Base-by-base conservation (phyloP, 1,140 invertebrate genomes). In the Drosophila suzukii region DNA sequence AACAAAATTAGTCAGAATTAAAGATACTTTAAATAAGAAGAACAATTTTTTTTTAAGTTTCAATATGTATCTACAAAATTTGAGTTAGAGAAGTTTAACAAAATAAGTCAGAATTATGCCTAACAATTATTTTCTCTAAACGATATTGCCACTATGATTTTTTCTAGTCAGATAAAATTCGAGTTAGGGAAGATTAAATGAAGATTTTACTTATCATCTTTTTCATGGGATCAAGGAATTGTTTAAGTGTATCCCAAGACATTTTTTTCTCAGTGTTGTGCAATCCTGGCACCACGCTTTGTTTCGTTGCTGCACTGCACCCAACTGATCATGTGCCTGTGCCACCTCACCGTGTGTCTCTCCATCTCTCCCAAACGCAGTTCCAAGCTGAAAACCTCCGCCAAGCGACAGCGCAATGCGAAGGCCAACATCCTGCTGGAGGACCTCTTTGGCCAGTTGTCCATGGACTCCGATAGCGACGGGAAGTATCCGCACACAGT, bases 401-500 rank as follows among this genome's bases (percentile, higher is more conserved):
- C 83, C 51, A 92, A 91, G 53, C 71, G 76, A 1, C 84, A 92
- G 46, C 71, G 82, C 34, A 89, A 90, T 62, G 74, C 84, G 46
- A 92, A 92, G 51, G 47, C 88, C 12, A 92, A 91, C 36, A 81
- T 91, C 12, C 58, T 92, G 30, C 65, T 92, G 11, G 92, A 92
- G 59, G 92, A 92, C 63, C 75, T 92, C 13, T 92, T 92, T 43
- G 92, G 91, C 3, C 78, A 91, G n/a, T 54, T 92, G 20, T 92
- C 91, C 6, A 90, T 92, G 78, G 85, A 91, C 49, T 91, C 91
- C 30, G 90, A 91, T 51, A 82, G 81, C 43, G 90, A 91, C 51
- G 74, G 78, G 36, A 92, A 92, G 55, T 92, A 91, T 75, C 88
- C 91, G 15, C 91, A 91, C 41, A 92, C 90, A n/a, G 90, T 92